Evolutionary conservation across 2,888 invertebrate genomes (phyloP).

Genomic region (Synergus japonicus): DNA sequence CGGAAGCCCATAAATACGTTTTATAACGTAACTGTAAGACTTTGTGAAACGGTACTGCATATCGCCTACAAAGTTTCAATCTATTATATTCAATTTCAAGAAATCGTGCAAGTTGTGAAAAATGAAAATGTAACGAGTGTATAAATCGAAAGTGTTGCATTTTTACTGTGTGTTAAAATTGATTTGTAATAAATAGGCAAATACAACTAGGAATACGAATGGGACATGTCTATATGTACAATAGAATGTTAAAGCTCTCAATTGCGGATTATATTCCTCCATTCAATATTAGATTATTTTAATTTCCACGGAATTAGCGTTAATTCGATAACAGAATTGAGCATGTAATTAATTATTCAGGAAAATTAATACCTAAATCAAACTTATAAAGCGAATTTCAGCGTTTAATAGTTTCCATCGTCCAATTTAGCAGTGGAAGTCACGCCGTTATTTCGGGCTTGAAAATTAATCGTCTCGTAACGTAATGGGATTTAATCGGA

Average conservation of each 20-base stretch:
- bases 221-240: neutral
- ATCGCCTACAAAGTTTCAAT: neutral
- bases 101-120: neutral
- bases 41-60: slow-evolving; percentile 11
- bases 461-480: slow-evolving; percentile 63
- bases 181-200: neutral
- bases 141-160: neutral
- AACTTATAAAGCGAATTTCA: slow-evolving; percentile 33
- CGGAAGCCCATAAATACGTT: slow-evolving; percentile 31
- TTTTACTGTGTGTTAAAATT: neutral
- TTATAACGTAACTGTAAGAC: slow-evolving; percentile 35
- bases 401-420: slow-evolving; percentile 33
- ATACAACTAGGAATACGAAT: neutral
- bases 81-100: neutral
- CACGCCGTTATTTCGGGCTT: slow-evolving; percentile 56
- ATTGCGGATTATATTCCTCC: neutral
- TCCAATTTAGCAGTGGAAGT: slow-evolving; percentile 29
- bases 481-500: slow-evolving; percentile 67
- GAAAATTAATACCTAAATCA: slow-evolving; percentile 30
- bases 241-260: neutral
- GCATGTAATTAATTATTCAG: slow-evolving; percentile 6
- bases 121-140: neutral
- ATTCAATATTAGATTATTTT: neutral
- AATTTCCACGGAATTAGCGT: neutral
- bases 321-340: slow-evolving; percentile 26